phyloP scores from a whole-genome alignment of 2,797 vertebrate genomes.

The Cryptoprocta ferox region DNA sequence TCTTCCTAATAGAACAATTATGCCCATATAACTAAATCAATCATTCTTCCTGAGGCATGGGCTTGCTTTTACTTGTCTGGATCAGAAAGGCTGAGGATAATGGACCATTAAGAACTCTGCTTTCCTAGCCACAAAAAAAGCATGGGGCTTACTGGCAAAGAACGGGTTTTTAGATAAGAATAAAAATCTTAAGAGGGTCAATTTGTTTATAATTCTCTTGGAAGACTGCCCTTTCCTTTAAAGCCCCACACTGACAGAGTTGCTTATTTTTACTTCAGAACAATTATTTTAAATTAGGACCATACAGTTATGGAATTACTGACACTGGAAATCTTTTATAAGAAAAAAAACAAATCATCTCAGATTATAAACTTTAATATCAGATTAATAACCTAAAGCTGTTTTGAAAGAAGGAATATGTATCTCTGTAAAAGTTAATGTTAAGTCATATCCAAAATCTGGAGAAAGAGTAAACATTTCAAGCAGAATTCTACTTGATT shows the following conservation, averaged over 20 bases:
- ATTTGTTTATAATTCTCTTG: conserved; percentile 80
- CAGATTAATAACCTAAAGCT: conserved; percentile 72
- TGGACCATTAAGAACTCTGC: conserved; percentile 59
- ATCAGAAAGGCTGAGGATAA: conserved; percentile 68
- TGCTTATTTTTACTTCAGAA: conserved; percentile 76
- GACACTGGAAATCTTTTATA: conserved; percentile 48
- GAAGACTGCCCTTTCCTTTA: conserved; percentile 70
- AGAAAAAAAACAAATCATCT: conserved; percentile 71
- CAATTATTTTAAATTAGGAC: conserved; percentile 76
- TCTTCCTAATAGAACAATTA: conserved; percentile 75
- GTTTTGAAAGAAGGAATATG: conserved; percentile 52
- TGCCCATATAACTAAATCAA: conserved; percentile 72
- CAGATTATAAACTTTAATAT: conserved; percentile 75
- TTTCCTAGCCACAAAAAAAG: conserved; percentile 48
- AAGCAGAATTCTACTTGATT: not conserved
- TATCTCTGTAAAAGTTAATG: conserved; percentile 21
- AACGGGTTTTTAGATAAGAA: conserved; percentile 78
- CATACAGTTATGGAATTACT: conserved; percentile 55
- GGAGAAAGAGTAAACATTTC: conserved; percentile 38
- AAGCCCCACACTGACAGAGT: conserved; percentile 60
- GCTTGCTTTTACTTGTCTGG: conserved; percentile 71
- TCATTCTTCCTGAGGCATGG: conserved; percentile 52
- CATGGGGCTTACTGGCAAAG: conserved; percentile 62
- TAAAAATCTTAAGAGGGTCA: conserved; percentile 72
- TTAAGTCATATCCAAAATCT: not conserved